Conservation (phyloP, 2,888 invertebrate genomes). For the Empis stercorea region DNA sequence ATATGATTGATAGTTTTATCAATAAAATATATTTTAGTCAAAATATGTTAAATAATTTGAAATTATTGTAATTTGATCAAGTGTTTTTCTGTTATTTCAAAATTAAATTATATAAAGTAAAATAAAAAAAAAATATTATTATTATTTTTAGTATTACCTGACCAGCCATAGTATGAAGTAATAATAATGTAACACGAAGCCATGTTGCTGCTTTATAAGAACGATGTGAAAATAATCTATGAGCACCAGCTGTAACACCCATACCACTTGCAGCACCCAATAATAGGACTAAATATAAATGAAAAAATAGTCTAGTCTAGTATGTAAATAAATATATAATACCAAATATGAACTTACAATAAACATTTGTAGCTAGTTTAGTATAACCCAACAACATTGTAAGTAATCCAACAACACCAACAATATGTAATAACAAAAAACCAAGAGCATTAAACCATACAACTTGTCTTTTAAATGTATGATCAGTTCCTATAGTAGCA, state of each 20-base stretch:
- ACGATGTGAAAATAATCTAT: slow-evolving; percentile 65
- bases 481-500: slow-evolving; percentile 39
- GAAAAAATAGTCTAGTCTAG: background rate
- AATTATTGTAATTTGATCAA: too few relatives aligned
- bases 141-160: slow-evolving; percentile 54
- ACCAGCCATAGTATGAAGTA: slow-evolving; percentile 58
- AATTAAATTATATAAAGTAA: background rate
- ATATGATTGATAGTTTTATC: too few relatives aligned
- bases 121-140: background rate
- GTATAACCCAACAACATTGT: slow-evolving; percentile 18
- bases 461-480: slow-evolving; percentile 38
- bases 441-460: slow-evolving; percentile 51
- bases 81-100: background rate
- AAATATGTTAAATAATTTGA: too few relatives aligned
- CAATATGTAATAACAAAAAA: slow-evolving; percentile 43
- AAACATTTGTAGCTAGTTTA: slow-evolving; percentile 25
- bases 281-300: slow-evolving; percentile 10
- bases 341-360: slow-evolving; percentile 33
- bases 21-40: too few relatives aligned
- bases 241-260: slow-evolving; percentile 70
- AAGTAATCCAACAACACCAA: slow-evolving; percentile 22
- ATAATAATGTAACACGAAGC: slow-evolving; percentile 46
- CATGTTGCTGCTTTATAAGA: slow-evolving; percentile 59
- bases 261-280: slow-evolving; percentile 31
- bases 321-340: background rate